These are phyloP conservation scores for Gnathonemus echidnorhynchus DNA, from an alignment of 2,113 vertebrate genomes.

Conservation along the genomic window DNA sequence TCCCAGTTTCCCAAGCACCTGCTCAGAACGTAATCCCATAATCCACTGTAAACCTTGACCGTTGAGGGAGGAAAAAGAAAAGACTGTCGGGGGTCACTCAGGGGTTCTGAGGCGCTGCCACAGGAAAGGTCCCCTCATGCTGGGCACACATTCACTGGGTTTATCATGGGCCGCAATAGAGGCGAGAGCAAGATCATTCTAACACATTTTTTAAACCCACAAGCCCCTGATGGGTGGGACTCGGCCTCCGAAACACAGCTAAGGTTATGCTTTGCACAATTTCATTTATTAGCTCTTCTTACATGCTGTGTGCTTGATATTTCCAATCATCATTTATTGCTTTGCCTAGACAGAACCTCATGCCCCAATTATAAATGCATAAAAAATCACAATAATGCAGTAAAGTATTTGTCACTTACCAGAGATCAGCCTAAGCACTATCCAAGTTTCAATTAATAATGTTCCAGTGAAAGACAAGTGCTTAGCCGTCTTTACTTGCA, in stretches of 20 bases:
- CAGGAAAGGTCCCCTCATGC: neutral
- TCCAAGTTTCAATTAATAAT: constrained; percentile 19
- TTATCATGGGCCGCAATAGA: neutral
- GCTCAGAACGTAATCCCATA: constrained; percentile 27
- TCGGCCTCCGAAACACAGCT: no score
- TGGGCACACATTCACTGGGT: neutral
- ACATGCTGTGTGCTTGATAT: neutral
- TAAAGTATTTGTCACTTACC: neutral
- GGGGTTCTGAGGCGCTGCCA: constrained; percentile 13
- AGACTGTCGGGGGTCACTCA: constrained; percentile 11
- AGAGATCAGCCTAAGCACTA: neutral
- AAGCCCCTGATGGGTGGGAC: neutral
- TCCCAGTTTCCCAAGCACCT: constrained; percentile 17
- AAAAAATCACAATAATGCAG: neutral
- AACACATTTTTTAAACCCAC: neutral
- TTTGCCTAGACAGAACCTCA: neutral
- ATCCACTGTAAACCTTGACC: constrained; percentile 23
- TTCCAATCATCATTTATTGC: neutral
- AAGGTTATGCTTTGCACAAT: neutral
- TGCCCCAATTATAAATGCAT: neutral
- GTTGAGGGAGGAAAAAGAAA: constrained; percentile 1
- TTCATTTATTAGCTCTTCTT: neutral
- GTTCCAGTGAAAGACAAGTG: constrained; percentile 3
- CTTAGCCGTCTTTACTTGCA: constrained; percentile 14
- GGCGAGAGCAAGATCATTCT: neutral